phyloP scores from a whole-genome alignment of 1,140 invertebrate species.

The Camponotus floridanus region DNA sequence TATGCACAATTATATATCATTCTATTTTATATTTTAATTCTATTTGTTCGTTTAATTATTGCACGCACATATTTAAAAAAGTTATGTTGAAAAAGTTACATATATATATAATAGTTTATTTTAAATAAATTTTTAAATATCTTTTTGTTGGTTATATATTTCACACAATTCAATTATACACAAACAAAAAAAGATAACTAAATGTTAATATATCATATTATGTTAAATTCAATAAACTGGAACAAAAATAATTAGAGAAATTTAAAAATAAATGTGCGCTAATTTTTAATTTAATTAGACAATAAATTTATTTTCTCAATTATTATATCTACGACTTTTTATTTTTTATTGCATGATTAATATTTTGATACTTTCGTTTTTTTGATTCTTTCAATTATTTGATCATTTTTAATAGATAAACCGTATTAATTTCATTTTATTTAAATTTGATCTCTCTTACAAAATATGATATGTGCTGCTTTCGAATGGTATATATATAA shows the following conservation, averaged over 20 bases:
- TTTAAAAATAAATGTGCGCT: neutral
- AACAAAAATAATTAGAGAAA: neutral
- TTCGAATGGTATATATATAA: neutral
- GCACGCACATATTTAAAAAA: neutral
- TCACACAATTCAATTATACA: too few species aligned
- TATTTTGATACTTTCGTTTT: too few species aligned
- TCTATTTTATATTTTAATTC: neutral
- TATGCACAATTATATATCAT: neutral
- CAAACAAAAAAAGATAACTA: neutral
- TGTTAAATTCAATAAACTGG: neutral
- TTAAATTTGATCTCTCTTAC: neutral
- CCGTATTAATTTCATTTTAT: neutral
- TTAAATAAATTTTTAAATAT: neutral
- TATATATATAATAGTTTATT: neutral
- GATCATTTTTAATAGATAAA: slow-evolving; percentile 11
- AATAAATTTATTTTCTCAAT: slow-evolving; percentile 12
- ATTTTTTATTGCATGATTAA: slow-evolving; percentile 18
- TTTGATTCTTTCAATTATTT: too few species aligned
- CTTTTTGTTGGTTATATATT: neutral
- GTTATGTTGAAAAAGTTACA: neutral
- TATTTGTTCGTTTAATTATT: neutral
- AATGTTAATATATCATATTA: neutral
- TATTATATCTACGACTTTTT: neutral
- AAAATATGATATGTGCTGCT: neutral
- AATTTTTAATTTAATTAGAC: neutral